phyloP scores from a whole-genome alignment of 2,113 vertebrate genomes.

The Cygnus buccinator region DNA sequence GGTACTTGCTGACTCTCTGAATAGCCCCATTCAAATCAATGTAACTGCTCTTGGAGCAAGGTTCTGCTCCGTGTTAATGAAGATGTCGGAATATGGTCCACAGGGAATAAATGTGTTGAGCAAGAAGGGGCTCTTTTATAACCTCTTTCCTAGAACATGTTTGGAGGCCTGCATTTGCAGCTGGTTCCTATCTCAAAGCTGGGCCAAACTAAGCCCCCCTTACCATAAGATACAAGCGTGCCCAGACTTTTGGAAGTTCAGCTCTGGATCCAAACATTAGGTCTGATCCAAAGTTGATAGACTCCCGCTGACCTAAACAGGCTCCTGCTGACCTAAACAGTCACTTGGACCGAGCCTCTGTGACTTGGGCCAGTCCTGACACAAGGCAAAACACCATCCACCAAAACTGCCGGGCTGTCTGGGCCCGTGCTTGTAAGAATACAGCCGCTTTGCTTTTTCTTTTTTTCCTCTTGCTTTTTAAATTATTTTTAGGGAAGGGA shows the following conservation, averaged over 20 bases:
- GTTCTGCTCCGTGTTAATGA: constrained; percentile 48
- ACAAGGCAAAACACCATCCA: background rate
- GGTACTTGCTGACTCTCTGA: constrained; percentile 43
- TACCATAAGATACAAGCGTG: background rate
- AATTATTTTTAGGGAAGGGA: background rate
- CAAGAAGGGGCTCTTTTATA: constrained; percentile 65
- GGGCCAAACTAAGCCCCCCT: constrained; percentile 42
- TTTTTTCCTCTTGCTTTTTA: background rate
- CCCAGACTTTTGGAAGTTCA: constrained; percentile 42
- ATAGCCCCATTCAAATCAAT: constrained; percentile 14
- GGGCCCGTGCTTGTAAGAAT: background rate
- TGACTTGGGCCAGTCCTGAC: background rate
- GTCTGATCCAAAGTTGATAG: constrained; percentile 12
- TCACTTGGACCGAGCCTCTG: background rate
- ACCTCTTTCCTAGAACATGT: constrained; percentile 56
- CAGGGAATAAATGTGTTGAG: background rate
- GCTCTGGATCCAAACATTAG: background rate
- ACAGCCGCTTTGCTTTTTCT: background rate
- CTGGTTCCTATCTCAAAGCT: constrained; percentile 57
- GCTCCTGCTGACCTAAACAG: constrained; percentile 11
- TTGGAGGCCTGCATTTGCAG: constrained; percentile 56
- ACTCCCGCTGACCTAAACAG: constrained; percentile 17
- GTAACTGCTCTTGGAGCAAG: background rate
- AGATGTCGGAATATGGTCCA: constrained; percentile 36
- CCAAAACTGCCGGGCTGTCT: background rate